phyloP scores from a whole-genome alignment of 2,888 invertebrate species.

The Chalcis sispes region DNA sequence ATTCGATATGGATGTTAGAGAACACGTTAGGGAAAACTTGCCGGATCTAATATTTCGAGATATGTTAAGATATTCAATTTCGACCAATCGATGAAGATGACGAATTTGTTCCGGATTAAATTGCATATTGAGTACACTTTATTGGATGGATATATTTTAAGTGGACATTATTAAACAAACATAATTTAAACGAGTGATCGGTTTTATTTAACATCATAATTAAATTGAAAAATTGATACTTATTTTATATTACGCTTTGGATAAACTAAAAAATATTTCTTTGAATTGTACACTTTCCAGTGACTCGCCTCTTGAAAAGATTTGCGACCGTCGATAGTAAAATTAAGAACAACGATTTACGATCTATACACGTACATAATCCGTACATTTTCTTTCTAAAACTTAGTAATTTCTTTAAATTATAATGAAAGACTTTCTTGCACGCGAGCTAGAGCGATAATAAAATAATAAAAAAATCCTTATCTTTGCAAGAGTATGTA shows the following conservation, averaged over 20 bases:
- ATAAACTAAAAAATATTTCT: too few relatives aligned
- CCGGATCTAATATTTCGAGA: constrained; percentile 22
- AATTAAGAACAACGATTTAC: constrained; percentile 22
- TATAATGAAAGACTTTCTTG: constrained; percentile 11
- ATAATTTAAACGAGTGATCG: too few relatives aligned
- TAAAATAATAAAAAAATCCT: constrained; percentile 11
- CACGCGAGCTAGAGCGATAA: constrained; percentile 47
- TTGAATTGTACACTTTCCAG: too few relatives aligned
- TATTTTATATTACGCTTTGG: too few relatives aligned
- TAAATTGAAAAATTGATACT: too few relatives aligned
- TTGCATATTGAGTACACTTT: too few relatives aligned
- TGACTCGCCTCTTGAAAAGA: not conserved
- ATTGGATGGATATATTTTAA: too few relatives aligned
- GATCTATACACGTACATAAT: not conserved
- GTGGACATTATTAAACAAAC: too few relatives aligned
- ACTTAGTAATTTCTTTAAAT: constrained; percentile 49
- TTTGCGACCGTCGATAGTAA: constrained; percentile 5
- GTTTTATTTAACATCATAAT: too few relatives aligned
- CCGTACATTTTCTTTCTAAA: constrained; percentile 26
- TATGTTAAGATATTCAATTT: constrained; percentile 33
- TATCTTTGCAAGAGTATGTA: not conserved
- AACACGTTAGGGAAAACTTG: too few relatives aligned
- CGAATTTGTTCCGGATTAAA: not conserved
- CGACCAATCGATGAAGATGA: not conserved
- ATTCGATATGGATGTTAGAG: too few relatives aligned